A percentile compares a stretch with the other conserved stretches of the same genome.
phyloP scores from a whole-genome alignment of 2,888 invertebrate genomes.

The Stenodema calcarata region DNA sequence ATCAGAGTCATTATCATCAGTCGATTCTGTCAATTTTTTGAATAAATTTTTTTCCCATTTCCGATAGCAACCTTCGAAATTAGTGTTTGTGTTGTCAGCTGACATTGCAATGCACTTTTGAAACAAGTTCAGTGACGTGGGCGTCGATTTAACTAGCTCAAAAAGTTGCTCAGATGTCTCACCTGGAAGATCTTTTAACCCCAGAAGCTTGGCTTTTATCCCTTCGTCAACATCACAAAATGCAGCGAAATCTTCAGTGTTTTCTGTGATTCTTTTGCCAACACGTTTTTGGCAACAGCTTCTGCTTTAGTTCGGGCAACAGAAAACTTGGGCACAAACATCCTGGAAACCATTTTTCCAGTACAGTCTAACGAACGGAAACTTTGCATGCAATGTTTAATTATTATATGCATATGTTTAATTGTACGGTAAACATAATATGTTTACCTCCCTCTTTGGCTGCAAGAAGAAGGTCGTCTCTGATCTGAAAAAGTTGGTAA shows the following conservation, averaged over 20 bases:
- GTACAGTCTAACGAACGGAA: slow-evolving; percentile 30
- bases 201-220: slow-evolving; percentile 46
- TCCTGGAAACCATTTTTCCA: background rate
- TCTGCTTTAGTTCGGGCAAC: slow-evolving; percentile 38
- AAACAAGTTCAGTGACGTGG: background rate
- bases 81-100: slow-evolving; percentile 51
- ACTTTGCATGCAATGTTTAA: too few relatives aligned
- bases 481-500: background rate
- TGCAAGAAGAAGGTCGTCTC: slow-evolving; percentile 1
- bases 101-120: slow-evolving; percentile 30
- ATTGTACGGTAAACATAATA: slow-evolving; percentile 1
- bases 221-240: slow-evolving; percentile 40
- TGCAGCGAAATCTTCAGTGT: background rate
- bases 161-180: slow-evolving; percentile 30
- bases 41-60: slow-evolving; percentile 55
- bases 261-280: slow-evolving; percentile 50
- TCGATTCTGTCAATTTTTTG: slow-evolving; percentile 51
- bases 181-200: slow-evolving; percentile 28
- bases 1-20: background rate
- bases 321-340: slow-evolving; percentile 21
- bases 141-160: background rate
- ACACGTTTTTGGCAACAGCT: slow-evolving; percentile 52
- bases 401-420: too few relatives aligned
- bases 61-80: slow-evolving; percentile 50
- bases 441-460: slow-evolving; percentile 16